Percentiles rank a stretch among this genome's conserved stretches.
phyloP scores from a whole-genome alignment of 2,113 vertebrate species.

The Balaeniceps rex region DNA sequence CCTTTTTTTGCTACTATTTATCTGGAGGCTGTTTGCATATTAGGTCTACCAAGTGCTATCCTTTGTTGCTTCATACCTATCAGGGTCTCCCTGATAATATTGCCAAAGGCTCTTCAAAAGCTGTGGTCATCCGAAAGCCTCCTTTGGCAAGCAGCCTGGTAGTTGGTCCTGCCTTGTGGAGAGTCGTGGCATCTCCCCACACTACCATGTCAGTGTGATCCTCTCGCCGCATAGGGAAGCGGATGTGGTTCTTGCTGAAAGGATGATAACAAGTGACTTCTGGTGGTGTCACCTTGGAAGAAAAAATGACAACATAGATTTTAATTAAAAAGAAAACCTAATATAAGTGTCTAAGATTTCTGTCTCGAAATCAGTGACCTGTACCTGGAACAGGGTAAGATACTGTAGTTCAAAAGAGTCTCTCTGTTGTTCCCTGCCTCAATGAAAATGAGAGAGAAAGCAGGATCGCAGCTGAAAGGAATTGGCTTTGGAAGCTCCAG shows the following conservation, averaged over 20 bases:
- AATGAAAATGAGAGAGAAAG: not conserved
- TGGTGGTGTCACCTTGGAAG: fast-evolving
- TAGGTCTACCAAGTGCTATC: not conserved
- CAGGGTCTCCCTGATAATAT: not conserved
- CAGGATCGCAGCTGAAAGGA: not conserved
- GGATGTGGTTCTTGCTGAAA: fast-evolving
- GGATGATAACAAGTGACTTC: not conserved
- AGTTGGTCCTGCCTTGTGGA: fast-evolving
- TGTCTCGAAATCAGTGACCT: not conserved
- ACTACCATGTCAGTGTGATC: fast-evolving
- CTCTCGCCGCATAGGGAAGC: not conserved
- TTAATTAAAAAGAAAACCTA: not conserved
- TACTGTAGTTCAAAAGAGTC: not conserved
- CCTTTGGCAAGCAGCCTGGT: not conserved
- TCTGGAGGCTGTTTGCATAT: not conserved
- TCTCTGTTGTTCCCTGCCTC: not conserved
- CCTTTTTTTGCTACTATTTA: not conserved
- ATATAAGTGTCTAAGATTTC: not conserved
- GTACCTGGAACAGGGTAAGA: not conserved
- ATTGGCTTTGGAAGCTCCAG: not conserved
- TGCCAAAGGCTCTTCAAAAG: not conserved
- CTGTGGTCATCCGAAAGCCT: not conserved
- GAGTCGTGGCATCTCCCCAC: not conserved
- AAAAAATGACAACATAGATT: not conserved
- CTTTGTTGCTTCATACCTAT: not conserved